Evolutionary conservation across 2,888 invertebrate genomes (phyloP).

Genomic region (Melanophora roralis): DNA sequence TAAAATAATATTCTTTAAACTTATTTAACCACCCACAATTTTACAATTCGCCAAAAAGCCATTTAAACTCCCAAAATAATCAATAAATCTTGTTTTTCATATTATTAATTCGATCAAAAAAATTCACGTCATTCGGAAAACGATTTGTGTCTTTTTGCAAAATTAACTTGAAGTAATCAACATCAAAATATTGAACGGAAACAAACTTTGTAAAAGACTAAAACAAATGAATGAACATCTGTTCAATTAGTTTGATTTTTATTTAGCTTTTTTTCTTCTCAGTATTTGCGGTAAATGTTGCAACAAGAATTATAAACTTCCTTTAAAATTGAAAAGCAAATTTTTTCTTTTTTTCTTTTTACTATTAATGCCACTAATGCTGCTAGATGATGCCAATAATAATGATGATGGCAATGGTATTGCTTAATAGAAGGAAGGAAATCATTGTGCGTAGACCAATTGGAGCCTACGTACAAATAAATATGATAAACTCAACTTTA

Average conservation of each 20-base stretch:
- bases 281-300: neutral
- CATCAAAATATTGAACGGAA: conserved; percentile 19
- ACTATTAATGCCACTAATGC: neutral
- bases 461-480: conserved; percentile 54
- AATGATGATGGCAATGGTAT: neutral
- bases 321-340: conserved; percentile 23
- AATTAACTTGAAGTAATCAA: too few relatives aligned
- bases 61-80: too few relatives aligned
- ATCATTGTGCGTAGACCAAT: conserved; percentile 54
- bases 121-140: too few relatives aligned
- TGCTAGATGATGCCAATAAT: neutral
- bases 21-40: too few relatives aligned
- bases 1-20: too few relatives aligned
- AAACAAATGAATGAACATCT: conserved; percentile 54
- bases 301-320: conserved; percentile 53
- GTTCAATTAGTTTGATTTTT: conserved; percentile 49
- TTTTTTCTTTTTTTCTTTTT: conserved; percentile 38
- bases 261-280: neutral
- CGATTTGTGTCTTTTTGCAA: too few relatives aligned
- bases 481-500: conserved; percentile 24
- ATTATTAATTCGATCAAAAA: too few relatives aligned
- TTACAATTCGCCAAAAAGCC: too few relatives aligned
- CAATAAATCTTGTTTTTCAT: too few relatives aligned
- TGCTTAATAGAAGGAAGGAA: conserved; percentile 37
- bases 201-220: conserved; percentile 23